These are phyloP conservation scores for Microcebus tavaratra DNA, from an alignment of 2,113 vertebrate species.

Conservation along the genomic window DNA sequence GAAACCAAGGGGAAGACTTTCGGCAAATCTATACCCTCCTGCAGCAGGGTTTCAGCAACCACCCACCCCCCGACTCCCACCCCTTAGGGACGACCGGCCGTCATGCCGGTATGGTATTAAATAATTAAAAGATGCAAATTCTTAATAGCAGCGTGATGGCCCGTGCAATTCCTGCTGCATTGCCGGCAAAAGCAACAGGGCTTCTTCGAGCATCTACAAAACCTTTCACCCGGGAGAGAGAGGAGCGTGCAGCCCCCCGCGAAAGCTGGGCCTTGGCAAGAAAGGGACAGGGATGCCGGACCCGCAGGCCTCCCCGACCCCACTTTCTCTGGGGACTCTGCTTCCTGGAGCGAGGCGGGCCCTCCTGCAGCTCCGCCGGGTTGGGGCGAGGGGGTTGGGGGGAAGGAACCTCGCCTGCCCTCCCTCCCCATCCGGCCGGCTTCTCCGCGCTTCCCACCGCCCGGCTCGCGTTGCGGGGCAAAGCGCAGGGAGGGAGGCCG, in stretches of 20 bases:
- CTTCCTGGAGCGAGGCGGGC: background rate
- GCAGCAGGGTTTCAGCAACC: background rate
- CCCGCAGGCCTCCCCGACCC: background rate
- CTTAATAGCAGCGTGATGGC: conserved; percentile 56
- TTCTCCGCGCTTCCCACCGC: background rate
- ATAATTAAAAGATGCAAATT: conserved; percentile 79
- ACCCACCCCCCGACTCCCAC: background rate
- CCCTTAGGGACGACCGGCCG: background rate
- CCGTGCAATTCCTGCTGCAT: conserved; percentile 72
- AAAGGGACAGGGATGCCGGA: background rate
- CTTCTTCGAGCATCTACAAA: conserved; percentile 60
- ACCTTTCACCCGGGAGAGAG: conserved; percentile 25
- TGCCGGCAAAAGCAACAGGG: conserved; percentile 82
- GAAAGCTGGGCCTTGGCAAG: conserved; percentile 33
- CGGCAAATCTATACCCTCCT: background rate
- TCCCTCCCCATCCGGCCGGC: background rate
- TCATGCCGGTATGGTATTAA: conserved; percentile 72
- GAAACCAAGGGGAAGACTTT: background rate
- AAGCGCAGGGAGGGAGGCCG: background rate
- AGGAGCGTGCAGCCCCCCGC: background rate
- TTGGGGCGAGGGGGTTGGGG: background rate
- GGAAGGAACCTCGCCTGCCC: background rate
- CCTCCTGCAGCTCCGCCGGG: background rate
- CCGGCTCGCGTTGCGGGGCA: background rate
- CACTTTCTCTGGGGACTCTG: conserved; percentile 46